Conservation (phyloP, 1,140 invertebrate genomes). For the Chionoecetes opilio region DNA sequence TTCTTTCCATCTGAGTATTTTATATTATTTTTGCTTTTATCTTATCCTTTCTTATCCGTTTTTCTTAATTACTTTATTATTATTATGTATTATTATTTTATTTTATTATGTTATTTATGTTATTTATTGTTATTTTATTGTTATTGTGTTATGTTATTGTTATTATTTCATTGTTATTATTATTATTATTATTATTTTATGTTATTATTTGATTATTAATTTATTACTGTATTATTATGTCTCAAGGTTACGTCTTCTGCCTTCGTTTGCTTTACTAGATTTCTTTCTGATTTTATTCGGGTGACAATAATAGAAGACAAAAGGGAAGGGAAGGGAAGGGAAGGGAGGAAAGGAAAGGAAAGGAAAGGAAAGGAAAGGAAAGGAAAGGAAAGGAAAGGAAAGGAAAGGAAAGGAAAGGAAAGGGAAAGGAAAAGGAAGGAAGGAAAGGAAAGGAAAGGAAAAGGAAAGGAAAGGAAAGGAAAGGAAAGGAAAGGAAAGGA, state of each 20-base stretch:
- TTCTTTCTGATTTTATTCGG: not conserved
- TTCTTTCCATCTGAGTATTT: not conserved
- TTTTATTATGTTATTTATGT: not conserved
- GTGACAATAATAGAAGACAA: too few relatives aligned
- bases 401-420: not conserved
- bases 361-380: not conserved
- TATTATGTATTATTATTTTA: too few relatives aligned
- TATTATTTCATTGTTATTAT: not conserved
- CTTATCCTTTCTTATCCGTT: not conserved
- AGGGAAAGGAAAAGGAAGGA: not conserved
- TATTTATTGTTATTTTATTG: not conserved
- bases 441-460: not conserved
- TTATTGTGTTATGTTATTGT: not conserved
- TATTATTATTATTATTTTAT: too few relatives aligned
- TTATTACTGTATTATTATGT: too few relatives aligned
- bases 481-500: not conserved
- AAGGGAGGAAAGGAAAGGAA: not conserved
- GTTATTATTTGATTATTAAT: not conserved
- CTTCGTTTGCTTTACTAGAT: not conserved
- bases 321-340: not conserved
- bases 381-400: not conserved
- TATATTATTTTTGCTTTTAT: not conserved
- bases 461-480: not conserved
- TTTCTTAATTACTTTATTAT: not conserved
- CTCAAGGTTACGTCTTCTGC: not conserved